Evolutionary conservation across 1,140 invertebrate species (phyloP).

Genomic region (Drosophila pseudoananassae): DNA sequence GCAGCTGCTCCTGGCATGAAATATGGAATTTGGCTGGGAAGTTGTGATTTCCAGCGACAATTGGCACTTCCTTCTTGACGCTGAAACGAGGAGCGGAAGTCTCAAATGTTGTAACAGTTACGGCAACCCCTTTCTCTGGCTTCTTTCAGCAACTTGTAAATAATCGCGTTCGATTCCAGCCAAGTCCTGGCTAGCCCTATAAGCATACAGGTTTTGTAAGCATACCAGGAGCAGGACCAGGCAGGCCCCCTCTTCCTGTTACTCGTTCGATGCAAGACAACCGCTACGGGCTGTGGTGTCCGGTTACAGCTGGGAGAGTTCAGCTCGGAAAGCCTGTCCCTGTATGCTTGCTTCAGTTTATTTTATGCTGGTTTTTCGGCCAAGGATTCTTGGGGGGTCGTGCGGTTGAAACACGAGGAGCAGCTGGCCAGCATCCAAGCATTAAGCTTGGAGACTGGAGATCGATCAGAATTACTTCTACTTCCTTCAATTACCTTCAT

Average conservation of each 20-base stretch:
- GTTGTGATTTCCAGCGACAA: constrained; percentile 66
- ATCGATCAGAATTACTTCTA: too few relatives aligned
- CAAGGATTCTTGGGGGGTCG: constrained; percentile 38
- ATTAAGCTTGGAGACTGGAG: too few relatives aligned
- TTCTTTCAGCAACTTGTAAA: constrained; percentile 46
- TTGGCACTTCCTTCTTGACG: constrained; percentile 66
- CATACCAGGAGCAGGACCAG: constrained; percentile 29
- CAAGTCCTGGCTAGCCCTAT: constrained; percentile 15
- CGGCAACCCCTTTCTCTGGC: background rate
- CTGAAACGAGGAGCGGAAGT: constrained; percentile 57
- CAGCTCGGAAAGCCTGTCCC: constrained; percentile 31
- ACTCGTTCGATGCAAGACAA: background rate
- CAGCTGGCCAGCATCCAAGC: constrained; percentile 20
- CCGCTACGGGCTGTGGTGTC: constrained; percentile 59
- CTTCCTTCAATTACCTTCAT: too few relatives aligned
- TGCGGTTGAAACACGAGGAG: constrained; percentile 4
- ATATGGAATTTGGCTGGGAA: constrained; percentile 13
- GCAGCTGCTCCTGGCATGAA: constrained; percentile 53
- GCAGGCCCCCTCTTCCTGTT: constrained; percentile 1
- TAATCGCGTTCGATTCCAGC: constrained; percentile 45
- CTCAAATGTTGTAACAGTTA: constrained; percentile 67
- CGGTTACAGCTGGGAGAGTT: constrained; percentile 55
- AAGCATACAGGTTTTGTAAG: constrained; percentile 62
- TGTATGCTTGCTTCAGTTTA: constrained; percentile 12
- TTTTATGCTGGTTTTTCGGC: constrained; percentile 37